Conservation (phyloP, 2,797 vertebrate genomes). For the Erpetoichthys calabaricus region DNA sequence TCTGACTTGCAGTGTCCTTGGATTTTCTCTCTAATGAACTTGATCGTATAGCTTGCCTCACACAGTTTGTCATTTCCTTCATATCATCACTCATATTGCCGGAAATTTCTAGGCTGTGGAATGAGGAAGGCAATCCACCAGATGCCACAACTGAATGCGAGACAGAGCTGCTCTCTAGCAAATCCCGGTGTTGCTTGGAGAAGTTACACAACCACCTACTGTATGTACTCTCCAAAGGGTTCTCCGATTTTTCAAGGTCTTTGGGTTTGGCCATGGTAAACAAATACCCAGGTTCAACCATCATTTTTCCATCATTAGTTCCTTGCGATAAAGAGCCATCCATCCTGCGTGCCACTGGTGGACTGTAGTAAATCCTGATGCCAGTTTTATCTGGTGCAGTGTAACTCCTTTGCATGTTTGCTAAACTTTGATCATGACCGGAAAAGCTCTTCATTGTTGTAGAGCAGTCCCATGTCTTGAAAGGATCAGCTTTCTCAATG, state of each 20-base stretch:
- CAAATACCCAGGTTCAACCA: constrained; percentile 53
- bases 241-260: constrained; percentile 30
- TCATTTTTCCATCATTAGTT: constrained; percentile 48
- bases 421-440: constrained; percentile 46
- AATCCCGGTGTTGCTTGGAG: constrained; percentile 74
- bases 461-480: constrained; percentile 69
- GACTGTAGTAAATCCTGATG: constrained; percentile 95
- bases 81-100: constrained; percentile 96
- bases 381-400: constrained; percentile 89
- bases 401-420: constrained; percentile 78
- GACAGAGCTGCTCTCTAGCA: constrained; percentile 56
- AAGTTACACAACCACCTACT: constrained; percentile 86
- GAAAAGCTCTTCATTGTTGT: constrained; percentile 42
- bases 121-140: constrained; percentile 49
- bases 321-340: constrained; percentile 48
- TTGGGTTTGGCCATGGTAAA: constrained; percentile 48
- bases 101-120: constrained; percentile 76
- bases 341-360: constrained; percentile 72
- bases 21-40: constrained; percentile 85
- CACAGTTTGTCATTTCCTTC: constrained; percentile 98
- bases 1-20: constrained; percentile 78
- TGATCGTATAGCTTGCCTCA: constrained; percentile 89
- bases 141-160: constrained; percentile 28
- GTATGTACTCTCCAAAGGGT: constrained; percentile 54
- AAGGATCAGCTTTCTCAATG: constrained; percentile 35